phyloP scores from a whole-genome alignment of 2,797 vertebrate species.

The Perodicticus potto region DNA sequence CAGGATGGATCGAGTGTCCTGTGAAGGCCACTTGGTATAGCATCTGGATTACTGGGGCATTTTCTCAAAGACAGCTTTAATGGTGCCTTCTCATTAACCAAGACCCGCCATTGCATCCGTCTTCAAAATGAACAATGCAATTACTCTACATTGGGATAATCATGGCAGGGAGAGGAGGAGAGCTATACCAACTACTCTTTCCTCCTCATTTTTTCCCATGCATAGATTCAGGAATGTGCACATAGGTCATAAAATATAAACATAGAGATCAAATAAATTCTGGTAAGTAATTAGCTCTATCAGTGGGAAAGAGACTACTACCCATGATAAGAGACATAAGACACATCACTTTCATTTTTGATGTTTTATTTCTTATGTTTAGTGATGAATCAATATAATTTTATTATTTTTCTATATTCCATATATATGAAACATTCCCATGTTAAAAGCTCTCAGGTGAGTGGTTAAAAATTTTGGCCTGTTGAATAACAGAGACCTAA shows the following conservation, averaged over 20 bases:
- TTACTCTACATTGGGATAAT: background rate
- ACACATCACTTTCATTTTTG: background rate
- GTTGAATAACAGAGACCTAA: background rate
- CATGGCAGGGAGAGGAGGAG: background rate
- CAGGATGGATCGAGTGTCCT: background rate
- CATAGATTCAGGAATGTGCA: background rate
- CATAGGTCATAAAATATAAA: constrained; percentile 1
- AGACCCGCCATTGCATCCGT: background rate
- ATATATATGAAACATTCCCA: constrained; percentile 1
- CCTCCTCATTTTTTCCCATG: background rate
- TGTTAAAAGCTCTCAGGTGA: background rate
- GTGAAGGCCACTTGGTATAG: background rate
- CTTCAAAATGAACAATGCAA: background rate
- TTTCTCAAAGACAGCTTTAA: constrained; percentile 32
- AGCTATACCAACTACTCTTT: background rate
- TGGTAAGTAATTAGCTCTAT: background rate
- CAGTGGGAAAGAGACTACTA: background rate
- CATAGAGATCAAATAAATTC: background rate
- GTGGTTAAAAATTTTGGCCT: background rate
- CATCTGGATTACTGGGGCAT: background rate
- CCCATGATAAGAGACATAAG: background rate
- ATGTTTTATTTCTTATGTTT: constrained; percentile 43
- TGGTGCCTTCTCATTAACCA: background rate
- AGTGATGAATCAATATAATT: background rate
- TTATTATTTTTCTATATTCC: background rate